Percentiles rank a stretch among this genome's conserved stretches.
Conservation (phyloP, 2,797 vertebrate species). For the Lepilemur septentrionalis region DNA sequence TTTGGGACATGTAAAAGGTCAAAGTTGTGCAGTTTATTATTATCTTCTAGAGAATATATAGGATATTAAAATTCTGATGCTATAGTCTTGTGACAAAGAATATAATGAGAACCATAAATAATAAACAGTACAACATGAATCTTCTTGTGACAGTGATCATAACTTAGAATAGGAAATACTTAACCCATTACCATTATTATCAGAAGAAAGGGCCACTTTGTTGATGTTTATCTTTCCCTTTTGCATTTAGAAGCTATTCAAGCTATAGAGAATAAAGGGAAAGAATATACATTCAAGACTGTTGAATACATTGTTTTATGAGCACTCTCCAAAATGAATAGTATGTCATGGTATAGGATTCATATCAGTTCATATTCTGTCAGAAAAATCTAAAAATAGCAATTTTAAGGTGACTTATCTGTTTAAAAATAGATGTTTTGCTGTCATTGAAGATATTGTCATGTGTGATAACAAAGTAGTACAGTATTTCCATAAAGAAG, state of each 20-base stretch:
- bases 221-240: neutral
- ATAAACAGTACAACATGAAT: constrained; percentile 81
- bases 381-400: constrained; percentile 10
- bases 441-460: neutral
- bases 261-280: neutral
- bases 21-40: constrained; percentile 80
- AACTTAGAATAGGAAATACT: constrained; percentile 72
- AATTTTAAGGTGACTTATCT: neutral
- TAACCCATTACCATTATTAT: constrained; percentile 54
- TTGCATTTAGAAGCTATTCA: neutral
- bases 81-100: constrained; percentile 80
- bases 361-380: neutral
- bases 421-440: neutral
- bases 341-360: neutral
- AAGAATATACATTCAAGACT: neutral
- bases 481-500: neutral
- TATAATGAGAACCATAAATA: constrained; percentile 84
- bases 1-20: constrained; percentile 81
- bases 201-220: constrained; percentile 39
- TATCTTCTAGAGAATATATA: constrained; percentile 76
- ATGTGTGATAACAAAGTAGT: neutral
- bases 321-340: constrained; percentile 13
- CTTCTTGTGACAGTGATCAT: constrained; percentile 76
- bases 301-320: neutral
- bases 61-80: constrained; percentile 70